Evolutionary conservation across 2,888 invertebrate genomes (phyloP).

Genomic region (Aphrophora alni): DNA sequence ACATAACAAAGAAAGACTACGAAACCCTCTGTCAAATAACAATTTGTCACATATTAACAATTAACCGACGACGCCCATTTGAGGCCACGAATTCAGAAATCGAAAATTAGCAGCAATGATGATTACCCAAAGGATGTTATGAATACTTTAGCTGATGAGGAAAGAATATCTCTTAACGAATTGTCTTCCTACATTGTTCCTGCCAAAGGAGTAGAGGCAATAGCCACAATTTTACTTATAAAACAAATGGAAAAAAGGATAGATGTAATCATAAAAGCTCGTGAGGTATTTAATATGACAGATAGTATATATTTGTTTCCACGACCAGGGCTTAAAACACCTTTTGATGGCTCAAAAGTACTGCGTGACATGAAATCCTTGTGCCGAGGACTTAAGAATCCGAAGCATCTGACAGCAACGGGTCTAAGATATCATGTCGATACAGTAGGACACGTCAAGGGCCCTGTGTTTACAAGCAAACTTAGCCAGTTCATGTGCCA

Average conservation of each 20-base stretch:
- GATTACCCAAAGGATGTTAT: not conserved
- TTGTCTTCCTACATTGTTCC: slow-evolving; percentile 4
- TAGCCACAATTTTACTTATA: slow-evolving; percentile 12
- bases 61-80: not conserved
- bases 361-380: not conserved
- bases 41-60: slow-evolving; percentile 12
- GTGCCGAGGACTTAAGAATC: slow-evolving; percentile 7
- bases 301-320: slow-evolving; percentile 7
- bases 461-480: not conserved
- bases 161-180: not conserved
- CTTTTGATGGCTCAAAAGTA: slow-evolving; percentile 6
- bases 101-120: not conserved
- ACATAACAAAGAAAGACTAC: not conserved
- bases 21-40: slow-evolving; percentile 10
- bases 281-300: not conserved
- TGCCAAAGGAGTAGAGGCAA: slow-evolving; percentile 10
- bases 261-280: not conserved
- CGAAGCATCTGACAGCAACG: not conserved
- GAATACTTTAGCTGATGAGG: slow-evolving; percentile 8
- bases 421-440: slow-evolving; percentile 13
- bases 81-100: slow-evolving; percentile 11
- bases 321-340: not conserved
- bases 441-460: not conserved
- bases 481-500: slow-evolving; percentile 19
- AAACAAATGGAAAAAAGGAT: not conserved